These are phyloP conservation scores for Enteromius unitaeniatus DNA, from an alignment of 2,797 vertebrate genomes.

Conservation along the genomic window DNA sequence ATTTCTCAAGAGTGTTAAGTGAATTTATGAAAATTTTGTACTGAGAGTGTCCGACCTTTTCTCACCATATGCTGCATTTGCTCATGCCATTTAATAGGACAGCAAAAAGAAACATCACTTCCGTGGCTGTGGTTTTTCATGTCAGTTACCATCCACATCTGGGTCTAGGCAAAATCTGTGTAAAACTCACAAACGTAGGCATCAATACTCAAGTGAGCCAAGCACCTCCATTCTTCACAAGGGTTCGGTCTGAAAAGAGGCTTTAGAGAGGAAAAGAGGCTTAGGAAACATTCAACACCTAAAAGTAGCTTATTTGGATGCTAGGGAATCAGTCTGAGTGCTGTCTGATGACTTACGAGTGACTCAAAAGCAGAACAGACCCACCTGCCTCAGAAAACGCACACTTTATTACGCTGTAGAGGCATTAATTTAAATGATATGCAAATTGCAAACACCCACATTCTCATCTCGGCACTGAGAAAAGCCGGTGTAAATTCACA, in stretches of 20 bases:
- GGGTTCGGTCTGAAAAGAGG: slow-evolving; percentile 70
- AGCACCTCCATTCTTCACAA: slow-evolving; percentile 78
- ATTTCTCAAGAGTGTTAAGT: background rate
- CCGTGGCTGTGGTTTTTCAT: slow-evolving; percentile 60
- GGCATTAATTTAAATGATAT: slow-evolving; percentile 47
- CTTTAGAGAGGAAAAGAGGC: slow-evolving; percentile 34
- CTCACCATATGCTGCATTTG: background rate
- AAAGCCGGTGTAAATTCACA: slow-evolving; percentile 19
- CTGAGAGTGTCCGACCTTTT: background rate
- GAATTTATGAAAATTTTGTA: background rate
- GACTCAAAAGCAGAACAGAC: slow-evolving; percentile 29
- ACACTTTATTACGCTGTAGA: slow-evolving; percentile 30
- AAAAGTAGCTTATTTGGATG: slow-evolving; percentile 33
- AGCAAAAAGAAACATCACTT: background rate
- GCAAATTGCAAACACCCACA: slow-evolving; percentile 50
- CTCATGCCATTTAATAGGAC: background rate
- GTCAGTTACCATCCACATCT: slow-evolving; percentile 84
- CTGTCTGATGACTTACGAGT: slow-evolving; percentile 23
- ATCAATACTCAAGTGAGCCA: slow-evolving; percentile 75
- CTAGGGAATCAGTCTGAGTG: background rate
- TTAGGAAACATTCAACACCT: slow-evolving; percentile 34
- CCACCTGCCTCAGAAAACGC: slow-evolving; percentile 11
- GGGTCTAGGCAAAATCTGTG: slow-evolving; percentile 75
- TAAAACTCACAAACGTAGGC: slow-evolving; percentile 81
- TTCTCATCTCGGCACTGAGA: slow-evolving; percentile 22